Conservation (phyloP, 2,797 vertebrate genomes). For the Anabacerthia variegaticeps region DNA sequence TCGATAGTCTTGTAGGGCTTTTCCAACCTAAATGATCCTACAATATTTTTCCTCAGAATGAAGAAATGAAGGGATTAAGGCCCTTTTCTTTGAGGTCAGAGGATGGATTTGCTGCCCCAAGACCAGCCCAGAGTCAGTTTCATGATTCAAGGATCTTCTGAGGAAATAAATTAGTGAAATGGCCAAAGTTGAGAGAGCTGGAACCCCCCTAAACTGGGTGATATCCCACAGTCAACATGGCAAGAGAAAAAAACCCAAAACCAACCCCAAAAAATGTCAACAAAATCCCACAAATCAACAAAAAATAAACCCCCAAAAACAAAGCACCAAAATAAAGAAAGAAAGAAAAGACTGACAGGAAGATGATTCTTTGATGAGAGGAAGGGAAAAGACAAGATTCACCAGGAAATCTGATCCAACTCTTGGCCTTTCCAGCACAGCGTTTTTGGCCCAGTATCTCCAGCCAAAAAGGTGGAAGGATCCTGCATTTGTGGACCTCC, state of each 20-base stretch:
- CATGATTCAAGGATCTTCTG: not conserved
- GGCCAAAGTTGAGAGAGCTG: not conserved
- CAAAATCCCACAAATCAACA: not conserved
- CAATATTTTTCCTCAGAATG: not conserved
- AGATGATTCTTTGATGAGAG: rapidly evolving
- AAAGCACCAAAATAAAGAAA: not conserved
- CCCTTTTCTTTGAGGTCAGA: not conserved
- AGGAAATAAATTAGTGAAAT: not conserved
- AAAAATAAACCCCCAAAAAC: rapidly evolving
- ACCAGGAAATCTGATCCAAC: not conserved
- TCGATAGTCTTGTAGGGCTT: rapidly evolving
- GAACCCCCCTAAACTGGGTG: not conserved
- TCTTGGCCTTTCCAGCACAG: not conserved
- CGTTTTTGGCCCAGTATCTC: not conserved
- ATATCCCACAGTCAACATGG: not conserved
- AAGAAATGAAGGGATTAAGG: not conserved
- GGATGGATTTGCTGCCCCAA: not conserved
- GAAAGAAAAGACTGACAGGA: not conserved
- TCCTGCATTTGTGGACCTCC: not conserved
- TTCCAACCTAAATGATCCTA: not conserved
- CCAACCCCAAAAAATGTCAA: not conserved
- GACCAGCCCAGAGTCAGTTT: not conserved
- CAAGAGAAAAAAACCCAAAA: not conserved
- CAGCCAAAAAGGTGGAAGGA: not conserved
- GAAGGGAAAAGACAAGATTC: not conserved